Base-by-base conservation (phyloP, 2,113 vertebrate species). In the Odontophorus gujanensis region DNA sequence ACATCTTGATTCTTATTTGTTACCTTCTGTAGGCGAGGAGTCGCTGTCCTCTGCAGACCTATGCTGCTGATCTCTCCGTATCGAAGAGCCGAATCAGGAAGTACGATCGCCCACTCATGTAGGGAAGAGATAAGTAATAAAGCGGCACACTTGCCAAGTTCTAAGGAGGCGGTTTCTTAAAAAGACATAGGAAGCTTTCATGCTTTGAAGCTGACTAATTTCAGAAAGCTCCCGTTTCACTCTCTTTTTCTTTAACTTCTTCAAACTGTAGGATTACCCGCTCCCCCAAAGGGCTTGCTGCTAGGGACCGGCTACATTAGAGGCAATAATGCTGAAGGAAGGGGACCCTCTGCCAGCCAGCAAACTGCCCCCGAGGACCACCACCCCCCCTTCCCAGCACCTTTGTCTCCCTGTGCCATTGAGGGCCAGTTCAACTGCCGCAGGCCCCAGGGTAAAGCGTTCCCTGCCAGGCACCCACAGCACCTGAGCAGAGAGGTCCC, bases 91-190 rank as follows among this genome's bases (percentile, higher is more conserved):
- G 91, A 96, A 96, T 95, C 93, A 95, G 96, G 95, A 95, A 96
- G 95, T 88, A 50, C 93, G 96, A 90, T 92, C 94, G 69, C 94
- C 93, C 89, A 94, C 95, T 93, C 95, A 93, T 79, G 82, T 51
- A 94, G 95, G 65, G 2, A 93, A 42, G 73, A 94, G 92, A 96
- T 94, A 95, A 96, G 92, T 92, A 96, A 96, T 94, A 95, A 97
- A 96, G 94, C 93, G 72, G 85, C 9, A 22, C 87, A 79, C 94
- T 96, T 97, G 94, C 95, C 93, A 96, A 96, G 76, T 90, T 51
- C 85, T 92, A 95, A 95, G 92, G 93, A 97, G 95, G 94, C 93
- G 93, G 95, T 94, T 97, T 95, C 95, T 95, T 95, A 97, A 96
- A 94, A 94, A 92, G 92, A 95, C 92, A 97, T 83, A 81, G 93